Evolutionary conservation across 2,888 invertebrate genomes (phyloP).

Genomic region (Gymnoscelis rufifasciata): DNA sequence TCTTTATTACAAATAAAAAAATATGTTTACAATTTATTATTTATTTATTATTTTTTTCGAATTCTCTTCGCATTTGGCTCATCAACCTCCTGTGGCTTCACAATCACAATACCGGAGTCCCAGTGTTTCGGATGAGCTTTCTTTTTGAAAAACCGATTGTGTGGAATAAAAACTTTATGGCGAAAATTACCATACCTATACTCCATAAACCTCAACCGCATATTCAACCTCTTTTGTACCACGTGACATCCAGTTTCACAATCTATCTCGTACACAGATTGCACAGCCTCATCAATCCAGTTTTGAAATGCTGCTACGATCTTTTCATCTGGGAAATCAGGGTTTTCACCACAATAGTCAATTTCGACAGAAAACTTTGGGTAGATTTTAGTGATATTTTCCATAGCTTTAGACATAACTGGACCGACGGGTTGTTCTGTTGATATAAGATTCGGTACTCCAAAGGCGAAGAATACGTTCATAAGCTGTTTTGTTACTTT

Average conservation of each 20-base stretch:
- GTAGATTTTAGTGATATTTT: not conserved
- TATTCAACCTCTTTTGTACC: conserved; percentile 7
- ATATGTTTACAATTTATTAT: too few species aligned
- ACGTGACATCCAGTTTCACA: conserved; percentile 10
- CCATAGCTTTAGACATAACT: not conserved
- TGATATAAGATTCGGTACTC: conserved; percentile 1
- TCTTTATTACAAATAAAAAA: too few species aligned
- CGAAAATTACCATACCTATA: too few species aligned
- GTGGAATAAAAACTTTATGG: conserved; percentile 1
- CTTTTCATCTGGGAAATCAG: not conserved
- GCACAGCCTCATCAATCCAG: conserved; percentile 2
- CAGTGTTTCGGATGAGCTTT: too few species aligned
- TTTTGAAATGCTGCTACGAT: not conserved
- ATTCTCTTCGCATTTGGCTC: too few species aligned
- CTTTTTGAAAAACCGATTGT: conserved; percentile 1
- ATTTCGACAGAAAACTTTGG: not conserved
- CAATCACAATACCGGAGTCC: too few species aligned
- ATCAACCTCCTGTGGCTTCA: too few species aligned
- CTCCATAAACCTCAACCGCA: not conserved
- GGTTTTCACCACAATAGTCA: not conserved
- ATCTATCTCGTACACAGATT: conserved; percentile 2
- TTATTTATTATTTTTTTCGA: too few species aligned
- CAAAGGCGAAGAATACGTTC: conserved; percentile 3
- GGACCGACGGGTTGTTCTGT: not conserved
- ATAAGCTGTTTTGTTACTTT: not conserved